phyloP scores from a whole-genome alignment of 2,888 invertebrate genomes.

The Aphidoletes aphidimyza region DNA sequence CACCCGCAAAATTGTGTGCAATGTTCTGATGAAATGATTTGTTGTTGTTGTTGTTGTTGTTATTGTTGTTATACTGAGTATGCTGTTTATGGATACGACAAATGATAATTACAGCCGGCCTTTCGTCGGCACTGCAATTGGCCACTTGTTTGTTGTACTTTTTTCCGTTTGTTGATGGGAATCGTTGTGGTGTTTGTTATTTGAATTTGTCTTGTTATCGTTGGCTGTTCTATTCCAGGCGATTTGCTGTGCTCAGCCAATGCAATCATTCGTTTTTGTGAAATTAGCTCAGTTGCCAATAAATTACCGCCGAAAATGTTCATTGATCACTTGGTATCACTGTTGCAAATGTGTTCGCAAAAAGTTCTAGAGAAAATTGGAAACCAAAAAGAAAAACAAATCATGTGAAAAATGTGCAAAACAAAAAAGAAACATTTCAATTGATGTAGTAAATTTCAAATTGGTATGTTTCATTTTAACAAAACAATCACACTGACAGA shows the following conservation, averaged over 20 bases:
- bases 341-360: background rate
- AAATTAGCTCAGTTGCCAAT: conserved; percentile 28
- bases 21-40: no score
- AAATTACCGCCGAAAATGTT: conserved; percentile 18
- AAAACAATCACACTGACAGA: no score
- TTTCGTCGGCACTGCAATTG: background rate
- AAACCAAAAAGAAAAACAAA: no score
- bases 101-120: background rate
- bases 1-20: no score
- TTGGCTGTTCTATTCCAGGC: background rate
- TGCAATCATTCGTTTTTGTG: conserved; percentile 32
- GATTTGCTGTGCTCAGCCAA: background rate
- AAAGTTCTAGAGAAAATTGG: no score
- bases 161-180: background rate
- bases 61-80: background rate
- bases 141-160: background rate
- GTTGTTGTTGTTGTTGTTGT: background rate
- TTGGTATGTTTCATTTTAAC: no score
- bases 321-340: conserved; percentile 23
- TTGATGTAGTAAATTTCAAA: no score
- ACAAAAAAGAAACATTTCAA: no score
- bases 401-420: no score
- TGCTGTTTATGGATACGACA: background rate
- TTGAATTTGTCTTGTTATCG: no score
- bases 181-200: background rate